These are phyloP conservation scores for Conger conger DNA, from an alignment of 2,113 vertebrate species.

Conservation along the genomic window DNA sequence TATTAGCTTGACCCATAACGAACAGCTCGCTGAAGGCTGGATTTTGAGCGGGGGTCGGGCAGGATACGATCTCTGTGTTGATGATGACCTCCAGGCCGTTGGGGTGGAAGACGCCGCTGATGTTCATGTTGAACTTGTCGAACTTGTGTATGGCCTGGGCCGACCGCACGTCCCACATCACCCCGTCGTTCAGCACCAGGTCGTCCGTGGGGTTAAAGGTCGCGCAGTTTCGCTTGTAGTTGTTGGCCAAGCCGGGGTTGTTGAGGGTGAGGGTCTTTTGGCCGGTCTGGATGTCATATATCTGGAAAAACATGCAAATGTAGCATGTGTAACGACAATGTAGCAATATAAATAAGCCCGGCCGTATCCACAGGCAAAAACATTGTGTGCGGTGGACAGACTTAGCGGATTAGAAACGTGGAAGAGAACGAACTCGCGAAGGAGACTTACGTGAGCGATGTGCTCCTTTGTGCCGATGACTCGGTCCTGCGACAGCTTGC, in stretches of 20 bases:
- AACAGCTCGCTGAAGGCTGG: too few species aligned
- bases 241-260: conserved; percentile 98
- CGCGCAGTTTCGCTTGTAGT: conserved; percentile 98
- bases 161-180: conserved; percentile 96
- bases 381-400: background rate
- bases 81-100: conserved; percentile 95
- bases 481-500: conserved; percentile 96
- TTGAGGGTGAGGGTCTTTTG: conserved; percentile 95
- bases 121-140: conserved; percentile 99
- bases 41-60: conserved; percentile 17
- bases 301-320: conserved; percentile 64
- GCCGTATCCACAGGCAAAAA: background rate
- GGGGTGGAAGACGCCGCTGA: conserved; percentile 98
- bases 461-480: conserved; percentile 98
- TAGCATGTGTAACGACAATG: background rate
- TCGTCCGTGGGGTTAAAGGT: conserved; percentile 98
- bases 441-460: conserved; percentile 83
- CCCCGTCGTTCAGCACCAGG: conserved; percentile 96
- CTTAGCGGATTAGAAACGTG: background rate
- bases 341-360: background rate
- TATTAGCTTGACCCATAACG: too few species aligned
- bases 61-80: conserved; percentile 99
- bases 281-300: conserved; percentile 98
- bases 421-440: background rate
- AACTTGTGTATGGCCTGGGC: conserved; percentile 98